phyloP scores from a whole-genome alignment of 2,797 vertebrate genomes.

The Orientallactaga sibirica region DNA sequence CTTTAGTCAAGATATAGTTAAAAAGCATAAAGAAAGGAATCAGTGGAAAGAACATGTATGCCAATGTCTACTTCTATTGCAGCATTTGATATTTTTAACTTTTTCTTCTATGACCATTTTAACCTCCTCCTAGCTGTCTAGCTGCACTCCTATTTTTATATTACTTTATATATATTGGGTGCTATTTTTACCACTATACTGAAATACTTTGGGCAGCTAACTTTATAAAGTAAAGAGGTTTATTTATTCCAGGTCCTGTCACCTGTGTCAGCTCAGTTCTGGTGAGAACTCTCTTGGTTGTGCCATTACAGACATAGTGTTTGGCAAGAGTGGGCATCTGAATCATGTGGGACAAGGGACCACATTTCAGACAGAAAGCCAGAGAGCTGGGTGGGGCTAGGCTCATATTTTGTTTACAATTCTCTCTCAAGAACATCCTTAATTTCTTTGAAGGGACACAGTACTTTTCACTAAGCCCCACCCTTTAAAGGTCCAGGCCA shows the following conservation, averaged over 20 bases:
- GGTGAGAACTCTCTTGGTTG: background rate
- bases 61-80: background rate
- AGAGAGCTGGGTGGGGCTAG: background rate
- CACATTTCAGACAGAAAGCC: background rate
- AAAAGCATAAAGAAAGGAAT: conserved; percentile 33
- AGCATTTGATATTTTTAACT: background rate
- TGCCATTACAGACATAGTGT: too few relatives aligned
- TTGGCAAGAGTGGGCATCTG: background rate
- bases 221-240: background rate
- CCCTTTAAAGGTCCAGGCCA: background rate
- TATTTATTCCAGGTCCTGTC: background rate
- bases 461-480: background rate
- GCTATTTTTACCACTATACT: background rate
- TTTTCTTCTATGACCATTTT: background rate
- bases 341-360: too few relatives aligned
- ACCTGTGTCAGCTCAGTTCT: background rate
- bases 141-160: background rate
- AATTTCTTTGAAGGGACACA: too few relatives aligned
- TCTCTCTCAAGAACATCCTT: background rate
- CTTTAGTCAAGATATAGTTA: conserved; percentile 68
- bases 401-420: background rate
- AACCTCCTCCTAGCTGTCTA: background rate
- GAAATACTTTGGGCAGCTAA: background rate
- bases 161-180: background rate
- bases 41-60: background rate